A percentile compares a stretch with the other conserved stretches of the same genome.
Conservation (phyloP, 1,140 invertebrate species). For the Drosophila serrata region DNA sequence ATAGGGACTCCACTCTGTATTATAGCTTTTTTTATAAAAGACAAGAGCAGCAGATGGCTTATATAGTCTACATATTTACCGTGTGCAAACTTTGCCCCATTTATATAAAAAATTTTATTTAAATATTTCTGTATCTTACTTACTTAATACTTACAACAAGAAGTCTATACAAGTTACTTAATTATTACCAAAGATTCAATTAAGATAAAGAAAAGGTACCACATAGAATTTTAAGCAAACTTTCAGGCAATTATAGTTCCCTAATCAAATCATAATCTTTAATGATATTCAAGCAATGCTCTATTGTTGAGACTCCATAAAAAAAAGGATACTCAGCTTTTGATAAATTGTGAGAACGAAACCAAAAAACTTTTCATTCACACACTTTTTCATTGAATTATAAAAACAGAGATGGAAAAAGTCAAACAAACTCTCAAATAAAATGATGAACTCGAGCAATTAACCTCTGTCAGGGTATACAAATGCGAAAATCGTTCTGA, state of each 20-base stretch:
- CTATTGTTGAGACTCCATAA: background rate
- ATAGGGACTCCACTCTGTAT: too few species aligned
- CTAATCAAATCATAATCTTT: background rate
- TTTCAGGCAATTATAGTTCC: conserved; percentile 1
- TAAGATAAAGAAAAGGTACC: conserved; percentile 12
- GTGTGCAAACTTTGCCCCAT: background rate
- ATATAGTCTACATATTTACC: too few species aligned
- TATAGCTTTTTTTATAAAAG: too few species aligned
- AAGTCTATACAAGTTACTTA: background rate
- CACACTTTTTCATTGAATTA: background rate
- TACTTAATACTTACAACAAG: background rate
- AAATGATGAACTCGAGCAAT: conserved; percentile 27
- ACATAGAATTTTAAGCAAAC: conserved; percentile 4
- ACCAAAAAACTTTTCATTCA: background rate
- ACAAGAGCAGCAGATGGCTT: too few species aligned
- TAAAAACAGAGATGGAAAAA: background rate
- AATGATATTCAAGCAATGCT: conserved; percentile 2
- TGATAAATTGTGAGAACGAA: background rate
- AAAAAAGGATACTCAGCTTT: background rate
- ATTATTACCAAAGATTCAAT: conserved; percentile 18
- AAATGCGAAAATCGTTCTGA: conserved; percentile 40
- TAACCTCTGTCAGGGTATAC: conserved; percentile 32
- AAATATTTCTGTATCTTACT: background rate
- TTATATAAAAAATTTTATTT: background rate
- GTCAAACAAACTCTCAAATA: background rate